Evolutionary conservation across 2,113 vertebrate genomes (phyloP).

Genomic region (Dipodomys stephensi): DNA sequence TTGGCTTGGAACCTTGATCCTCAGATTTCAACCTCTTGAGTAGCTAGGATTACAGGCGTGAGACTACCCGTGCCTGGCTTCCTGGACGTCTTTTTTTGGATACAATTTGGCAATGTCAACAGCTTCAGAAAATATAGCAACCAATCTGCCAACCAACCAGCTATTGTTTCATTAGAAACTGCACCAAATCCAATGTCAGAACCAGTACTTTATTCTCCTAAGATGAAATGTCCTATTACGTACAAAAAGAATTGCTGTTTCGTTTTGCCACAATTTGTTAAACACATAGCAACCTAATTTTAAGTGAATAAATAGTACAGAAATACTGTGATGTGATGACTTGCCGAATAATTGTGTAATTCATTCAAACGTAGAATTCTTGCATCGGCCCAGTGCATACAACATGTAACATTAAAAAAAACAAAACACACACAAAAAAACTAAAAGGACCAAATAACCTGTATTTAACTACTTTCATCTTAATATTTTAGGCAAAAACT

Average conservation of each 20-base stretch:
- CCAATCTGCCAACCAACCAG: conserved; percentile 28
- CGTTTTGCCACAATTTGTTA: conserved; percentile 93
- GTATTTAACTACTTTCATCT: conserved; percentile 86
- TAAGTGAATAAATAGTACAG: conserved; percentile 92
- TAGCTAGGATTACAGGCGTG: too few species aligned
- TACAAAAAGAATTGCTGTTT: conserved; percentile 94
- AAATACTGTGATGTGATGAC: conserved; percentile 86
- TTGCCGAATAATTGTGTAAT: conserved; percentile 85
- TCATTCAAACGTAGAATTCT: conserved; percentile 82
- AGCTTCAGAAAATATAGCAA: conserved; percentile 59
- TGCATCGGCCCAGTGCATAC: conserved; percentile 89
- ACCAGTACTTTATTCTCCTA: conserved; percentile 95
- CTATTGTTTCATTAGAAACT: conserved; percentile 88
- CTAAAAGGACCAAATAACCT: conserved; percentile 90
- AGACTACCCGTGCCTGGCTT: background rate
- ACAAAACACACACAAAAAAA: conserved; percentile 37
- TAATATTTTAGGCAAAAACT: conserved; percentile 82
- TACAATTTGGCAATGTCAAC: conserved; percentile 75
- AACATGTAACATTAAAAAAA: conserved; percentile 89
- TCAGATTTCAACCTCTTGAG: too few species aligned
- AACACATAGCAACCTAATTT: conserved; percentile 92
- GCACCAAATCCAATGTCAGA: conserved; percentile 91
- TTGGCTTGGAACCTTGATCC: too few species aligned
- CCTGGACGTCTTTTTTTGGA: conserved; percentile 63
- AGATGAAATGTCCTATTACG: conserved; percentile 93